These are phyloP conservation scores for Nesidiocoris tenuis DNA, from an alignment of 2,888 invertebrate genomes.

Conservation along the genomic window DNA sequence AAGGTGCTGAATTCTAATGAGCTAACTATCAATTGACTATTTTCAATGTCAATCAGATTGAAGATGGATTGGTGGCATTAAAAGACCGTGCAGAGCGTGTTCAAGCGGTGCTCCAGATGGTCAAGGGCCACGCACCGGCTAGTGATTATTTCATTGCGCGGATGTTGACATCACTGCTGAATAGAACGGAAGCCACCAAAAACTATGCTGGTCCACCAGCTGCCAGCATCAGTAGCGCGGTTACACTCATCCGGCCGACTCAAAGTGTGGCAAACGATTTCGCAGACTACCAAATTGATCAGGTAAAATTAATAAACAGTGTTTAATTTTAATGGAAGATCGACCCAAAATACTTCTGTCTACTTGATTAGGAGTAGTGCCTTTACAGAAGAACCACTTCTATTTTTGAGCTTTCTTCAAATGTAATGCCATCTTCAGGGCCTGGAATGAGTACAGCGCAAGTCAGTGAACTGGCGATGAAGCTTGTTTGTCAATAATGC, in stretches of 20 bases:
- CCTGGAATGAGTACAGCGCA: no score
- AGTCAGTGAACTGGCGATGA: no score
- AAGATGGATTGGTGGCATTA: conserved; percentile 2
- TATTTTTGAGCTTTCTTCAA: no score
- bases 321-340: background rate
- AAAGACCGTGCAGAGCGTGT: background rate
- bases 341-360: no score
- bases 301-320: conserved; percentile 27
- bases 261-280: conserved; percentile 49
- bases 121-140: conserved; percentile 2
- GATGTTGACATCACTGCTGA: conserved; percentile 21
- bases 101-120: background rate
- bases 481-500: no score
- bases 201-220: conserved; percentile 27
- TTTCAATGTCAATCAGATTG: conserved; percentile 28
- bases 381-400: no score
- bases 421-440: no score
- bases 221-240: conserved; percentile 58
- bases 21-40: no score
- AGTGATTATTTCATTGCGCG: conserved; percentile 31
- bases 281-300: conserved; percentile 62
- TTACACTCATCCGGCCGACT: conserved; percentile 65
- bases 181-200: conserved; percentile 12
- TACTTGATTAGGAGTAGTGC: no score
- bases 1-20: no score